These are phyloP conservation scores for Zosterops borbonicus DNA, from an alignment of 2,113 vertebrate species.

Conservation along the genomic window DNA sequence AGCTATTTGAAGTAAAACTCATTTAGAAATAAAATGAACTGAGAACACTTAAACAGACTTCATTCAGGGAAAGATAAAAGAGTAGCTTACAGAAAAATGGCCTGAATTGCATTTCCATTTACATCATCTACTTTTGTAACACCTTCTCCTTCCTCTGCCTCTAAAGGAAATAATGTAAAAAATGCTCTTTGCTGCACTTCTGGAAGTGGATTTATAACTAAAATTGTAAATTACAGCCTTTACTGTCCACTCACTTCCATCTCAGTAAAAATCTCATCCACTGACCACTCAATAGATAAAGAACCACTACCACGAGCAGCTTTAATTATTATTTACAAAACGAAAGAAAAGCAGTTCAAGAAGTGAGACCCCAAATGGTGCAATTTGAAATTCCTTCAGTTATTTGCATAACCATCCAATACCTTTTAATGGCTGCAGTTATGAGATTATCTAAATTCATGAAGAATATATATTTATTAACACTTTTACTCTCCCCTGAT, in stretches of 20 bases:
- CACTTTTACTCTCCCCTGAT: not conserved
- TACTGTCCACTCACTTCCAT: not conserved
- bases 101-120: not conserved
- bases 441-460: constrained; percentile 32
- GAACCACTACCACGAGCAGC: not conserved
- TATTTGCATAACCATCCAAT: not conserved
- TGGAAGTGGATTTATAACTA: not conserved
- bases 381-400: not conserved
- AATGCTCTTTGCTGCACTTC: not conserved
- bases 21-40: constrained; percentile 10
- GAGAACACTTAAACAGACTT: not conserved
- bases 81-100: not conserved
- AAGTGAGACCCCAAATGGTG: not conserved
- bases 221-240: not conserved
- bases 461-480: constrained; percentile 43
- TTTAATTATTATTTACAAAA: not conserved
- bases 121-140: not conserved
- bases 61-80: not conserved
- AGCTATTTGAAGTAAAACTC: not conserved
- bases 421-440: not conserved
- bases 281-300: not conserved
- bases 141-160: not conserved
- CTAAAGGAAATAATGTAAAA: not conserved
- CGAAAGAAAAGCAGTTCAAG: not conserved
- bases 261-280: not conserved